Evolutionary conservation across 2,113 vertebrate genomes (phyloP), one percentile per base, ranked within the genome.

Genomic region (Hassar affinis): DNA sequence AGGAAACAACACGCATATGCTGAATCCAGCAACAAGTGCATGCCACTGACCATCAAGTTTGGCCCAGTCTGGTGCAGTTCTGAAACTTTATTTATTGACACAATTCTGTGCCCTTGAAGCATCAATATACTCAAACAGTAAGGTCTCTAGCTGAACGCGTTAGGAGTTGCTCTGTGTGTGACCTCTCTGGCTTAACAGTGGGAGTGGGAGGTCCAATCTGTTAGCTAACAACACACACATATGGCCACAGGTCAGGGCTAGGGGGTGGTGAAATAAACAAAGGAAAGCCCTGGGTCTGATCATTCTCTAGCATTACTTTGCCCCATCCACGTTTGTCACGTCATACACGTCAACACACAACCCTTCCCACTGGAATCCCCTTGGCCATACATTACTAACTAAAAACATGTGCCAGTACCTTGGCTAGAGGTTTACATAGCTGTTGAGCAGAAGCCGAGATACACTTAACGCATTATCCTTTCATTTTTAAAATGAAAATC

Each of bases 251-350:
- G 85, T 86, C 80, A 86, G 77, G 61, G 45, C 8, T 61, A 45
- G 7, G 57, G 57, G 79, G 72, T 45, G 8, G 57, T 80, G 77
- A 85, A 68, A 87, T 87, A 86, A 86, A 89, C 86, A 87, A 82
- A 84, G 86, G 69, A 87, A 79, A 84, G 71, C 45, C 77, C 64
- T 76, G 79, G 33, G 27, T 61, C 76, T 78, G 52, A 87, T 83
- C 84, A 83, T 30, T 27, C 83, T 52, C 22, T n/a, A 45, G 33
- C 45, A 30, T 77, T 86, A 74, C n/a, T 57, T 57, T 77, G 71
- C 68, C 76, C 42, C 20, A 6, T 17, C 30, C 71, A 85, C n/a
- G 61, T 83, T 57, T 69, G 51, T 57, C 80, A 78, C 54, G 45
- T 86, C n/a, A 79, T 54, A 79, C 52, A 57, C 6, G 20, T 72